Conservation (phyloP, 2,888 invertebrate genomes). For the Athetis lepigone region DNA sequence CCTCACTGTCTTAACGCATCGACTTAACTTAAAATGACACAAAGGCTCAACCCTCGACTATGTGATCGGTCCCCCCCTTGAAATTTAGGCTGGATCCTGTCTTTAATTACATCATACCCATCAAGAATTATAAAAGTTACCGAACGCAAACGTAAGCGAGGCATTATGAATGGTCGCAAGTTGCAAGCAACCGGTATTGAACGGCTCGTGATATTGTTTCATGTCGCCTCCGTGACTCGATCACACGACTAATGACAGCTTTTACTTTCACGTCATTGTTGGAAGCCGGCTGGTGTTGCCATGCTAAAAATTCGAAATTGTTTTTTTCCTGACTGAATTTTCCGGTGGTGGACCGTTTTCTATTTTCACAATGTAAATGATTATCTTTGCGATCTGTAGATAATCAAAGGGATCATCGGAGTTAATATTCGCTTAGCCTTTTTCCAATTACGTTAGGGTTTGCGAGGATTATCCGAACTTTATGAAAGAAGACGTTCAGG, state of each 20-base stretch:
- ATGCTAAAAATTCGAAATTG: constrained; percentile 3
- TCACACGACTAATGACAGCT: constrained; percentile 68
- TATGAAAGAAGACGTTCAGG: no score
- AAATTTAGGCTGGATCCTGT: no score
- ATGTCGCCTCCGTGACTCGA: constrained; percentile 66
- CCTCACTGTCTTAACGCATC: no score
- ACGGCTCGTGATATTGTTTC: constrained; percentile 58
- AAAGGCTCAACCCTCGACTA: no score
- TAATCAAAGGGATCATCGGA: no score
- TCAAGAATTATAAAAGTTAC: constrained; percentile 4
- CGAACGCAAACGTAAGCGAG: background rate
- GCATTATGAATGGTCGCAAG: constrained; percentile 20
- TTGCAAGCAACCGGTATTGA: constrained; percentile 38
- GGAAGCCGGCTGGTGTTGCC: constrained; percentile 42
- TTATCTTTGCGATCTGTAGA: no score
- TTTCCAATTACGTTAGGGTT: no score
- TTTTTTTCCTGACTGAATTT: constrained; percentile 5
- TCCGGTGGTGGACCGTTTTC: background rate
- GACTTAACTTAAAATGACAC: no score
- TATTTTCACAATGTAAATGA: no score
- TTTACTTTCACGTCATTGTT: constrained; percentile 69
- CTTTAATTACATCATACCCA: background rate
- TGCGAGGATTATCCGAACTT: background rate
- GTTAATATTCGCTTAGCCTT: background rate
- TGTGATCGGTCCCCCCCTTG: no score